Evolutionary conservation across 2,113 vertebrate species (phyloP), one percentile per base, ranked within the genome.

Genomic region (Phodopus roborovskii): DNA sequence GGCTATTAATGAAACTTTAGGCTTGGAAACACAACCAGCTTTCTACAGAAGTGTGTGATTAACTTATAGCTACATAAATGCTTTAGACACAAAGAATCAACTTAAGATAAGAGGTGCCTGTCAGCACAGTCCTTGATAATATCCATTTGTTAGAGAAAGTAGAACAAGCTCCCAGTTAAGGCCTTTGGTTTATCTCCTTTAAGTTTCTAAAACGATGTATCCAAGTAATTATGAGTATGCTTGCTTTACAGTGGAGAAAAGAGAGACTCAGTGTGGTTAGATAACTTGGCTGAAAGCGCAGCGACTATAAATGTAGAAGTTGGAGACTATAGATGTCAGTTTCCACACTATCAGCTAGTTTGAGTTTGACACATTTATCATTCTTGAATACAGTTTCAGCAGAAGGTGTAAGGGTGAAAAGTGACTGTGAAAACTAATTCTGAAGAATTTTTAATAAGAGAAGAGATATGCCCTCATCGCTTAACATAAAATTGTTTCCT

Each of bases 371-470:
- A 79, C 42, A 90, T 83, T 92, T 75, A 39, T 62, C 48, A 92
- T 64, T 62, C 33, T 82, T 90, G 56, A 88, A 68, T 36, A 90
- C 94, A 68, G 15, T 92, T 74, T 89, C 28, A 62, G 48, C 17
- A 68, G 66, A 96, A 79, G 20, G 4, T 74, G 0, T 39, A 82
- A 96, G 82, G n/a, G 50, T 71, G 26, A 93, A 94, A 87, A 90
- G 11, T 93, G 20, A n/a, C 82, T 93, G 50, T 77, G 71, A 96
- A 93, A 92, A 90, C 45, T 90, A 95, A 92, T 92, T 92, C 22
- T 39, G 56, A 92, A n/a, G 36, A 77, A 66, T 82, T 82, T 90
- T 96, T 94, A 81, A 66, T 78, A 77, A 86, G 22, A 94, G 20
- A 45, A 15, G 33, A 91, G 45, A 94, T 6, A 94, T 88, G 11